Evolutionary conservation across 2,888 invertebrate genomes (phyloP).

Genomic region (Drosophila multiciliata): DNA sequence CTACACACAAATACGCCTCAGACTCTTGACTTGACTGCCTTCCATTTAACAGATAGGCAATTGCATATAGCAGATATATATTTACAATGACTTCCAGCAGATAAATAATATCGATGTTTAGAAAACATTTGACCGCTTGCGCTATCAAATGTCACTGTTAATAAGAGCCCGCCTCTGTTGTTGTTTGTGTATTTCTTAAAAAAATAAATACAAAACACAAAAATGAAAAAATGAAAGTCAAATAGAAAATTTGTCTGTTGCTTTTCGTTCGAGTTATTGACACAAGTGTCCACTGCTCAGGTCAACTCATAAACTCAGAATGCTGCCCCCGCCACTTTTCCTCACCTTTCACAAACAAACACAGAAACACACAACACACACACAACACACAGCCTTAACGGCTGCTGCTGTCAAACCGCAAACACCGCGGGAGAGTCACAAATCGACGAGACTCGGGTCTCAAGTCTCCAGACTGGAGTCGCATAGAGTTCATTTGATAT

Average conservation of each 20-base stretch:
- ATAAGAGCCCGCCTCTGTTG: neutral
- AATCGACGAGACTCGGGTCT: constrained; percentile 13
- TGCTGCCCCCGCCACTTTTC: constrained; percentile 37
- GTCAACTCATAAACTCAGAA: constrained; percentile 51
- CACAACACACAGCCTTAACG: constrained; percentile 14
- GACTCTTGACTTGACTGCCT: constrained; percentile 49
- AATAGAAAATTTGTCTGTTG: constrained; percentile 62
- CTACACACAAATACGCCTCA: constrained; percentile 21
- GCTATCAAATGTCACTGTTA: constrained; percentile 75
- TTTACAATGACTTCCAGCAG: constrained; percentile 11
- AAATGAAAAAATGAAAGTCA: constrained; percentile 53
- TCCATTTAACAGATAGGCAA: constrained; percentile 38
- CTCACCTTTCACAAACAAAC: constrained; percentile 58
- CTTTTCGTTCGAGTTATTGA: constrained; percentile 41
- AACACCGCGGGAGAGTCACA: constrained; percentile 60
- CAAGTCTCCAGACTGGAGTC: constrained; percentile 16
- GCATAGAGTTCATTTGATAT: constrained; percentile 61
- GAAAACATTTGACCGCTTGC: constrained; percentile 69
- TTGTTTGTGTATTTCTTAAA: constrained; percentile 32
- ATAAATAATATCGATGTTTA: constrained; percentile 50
- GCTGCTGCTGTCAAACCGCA: constrained; percentile 65
- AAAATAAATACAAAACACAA: constrained; percentile 14
- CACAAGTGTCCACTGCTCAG: constrained; percentile 67
- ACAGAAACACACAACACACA: constrained; percentile 22
- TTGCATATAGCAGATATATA: constrained; percentile 1